These are phyloP conservation scores for Spilarctia lutea DNA, from an alignment of 2,888 invertebrate genomes.

Conservation along the genomic window DNA sequence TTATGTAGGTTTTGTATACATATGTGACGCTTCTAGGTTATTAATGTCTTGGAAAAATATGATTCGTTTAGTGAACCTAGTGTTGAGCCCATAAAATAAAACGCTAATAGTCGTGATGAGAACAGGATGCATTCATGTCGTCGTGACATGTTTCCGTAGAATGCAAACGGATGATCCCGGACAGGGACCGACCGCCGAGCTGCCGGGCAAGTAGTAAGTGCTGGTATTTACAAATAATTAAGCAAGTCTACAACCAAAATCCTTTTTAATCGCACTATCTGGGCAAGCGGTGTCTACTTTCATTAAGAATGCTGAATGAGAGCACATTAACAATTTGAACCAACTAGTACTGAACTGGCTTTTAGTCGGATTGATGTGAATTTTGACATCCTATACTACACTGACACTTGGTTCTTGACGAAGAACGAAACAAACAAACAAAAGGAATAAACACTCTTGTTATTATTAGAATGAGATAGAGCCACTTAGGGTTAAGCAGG, in stretches of 20 bases:
- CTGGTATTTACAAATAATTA: background rate
- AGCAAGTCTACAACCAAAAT: background rate
- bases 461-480: background rate
- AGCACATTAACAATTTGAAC: background rate
- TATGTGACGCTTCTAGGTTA: background rate
- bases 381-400: too few relatives aligned
- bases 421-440: background rate
- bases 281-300: background rate
- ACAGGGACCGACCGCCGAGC: background rate
- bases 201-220: background rate
- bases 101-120: slow-evolving; percentile 6
- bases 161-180: too few relatives aligned
- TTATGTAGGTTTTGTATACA: background rate
- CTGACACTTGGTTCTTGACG: too few relatives aligned
- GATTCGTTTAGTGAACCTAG: background rate
- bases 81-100: background rate
- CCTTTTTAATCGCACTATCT: background rate
- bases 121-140: background rate
- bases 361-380: background rate
- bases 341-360: background rate
- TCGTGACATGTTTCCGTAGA: background rate
- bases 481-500: too few relatives aligned
- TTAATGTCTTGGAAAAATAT: background rate
- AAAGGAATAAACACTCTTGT: background rate
- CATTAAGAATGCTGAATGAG: background rate